A percentile compares a stretch with the other conserved stretches of the same genome.
These are phyloP conservation scores for Ceratina australensis DNA, from an alignment of 1,140 invertebrate species.

Conservation along the genomic window DNA sequence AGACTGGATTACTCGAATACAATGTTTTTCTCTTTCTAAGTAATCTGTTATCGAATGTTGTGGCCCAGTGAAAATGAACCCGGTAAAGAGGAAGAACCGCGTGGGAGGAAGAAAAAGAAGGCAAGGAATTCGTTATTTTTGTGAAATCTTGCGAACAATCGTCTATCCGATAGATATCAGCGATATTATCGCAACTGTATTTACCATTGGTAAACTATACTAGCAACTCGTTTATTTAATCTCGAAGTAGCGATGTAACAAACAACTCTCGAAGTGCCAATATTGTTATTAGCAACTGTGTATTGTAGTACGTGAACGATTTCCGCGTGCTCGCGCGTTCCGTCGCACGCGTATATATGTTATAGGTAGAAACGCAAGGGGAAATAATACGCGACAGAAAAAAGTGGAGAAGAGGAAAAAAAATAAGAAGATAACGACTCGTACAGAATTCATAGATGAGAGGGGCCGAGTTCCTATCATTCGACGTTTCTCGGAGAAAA, in stretches of 20 bases:
- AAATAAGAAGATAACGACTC: slow-evolving; percentile 7
- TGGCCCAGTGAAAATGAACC: slow-evolving; percentile 52
- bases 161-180: slow-evolving; percentile 50
- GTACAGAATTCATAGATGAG: slow-evolving; percentile 51
- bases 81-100: slow-evolving; percentile 11
- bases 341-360: slow-evolving; percentile 47
- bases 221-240: too few species aligned
- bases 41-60: background rate
- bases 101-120: background rate
- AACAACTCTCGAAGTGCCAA: slow-evolving; percentile 69
- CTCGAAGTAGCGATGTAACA: slow-evolving; percentile 11
- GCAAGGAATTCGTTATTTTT: slow-evolving; percentile 55
- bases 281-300: slow-evolving; percentile 54
- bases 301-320: slow-evolving; percentile 28
- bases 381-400: background rate
- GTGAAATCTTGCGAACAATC: slow-evolving; percentile 48
- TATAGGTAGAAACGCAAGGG: slow-evolving; percentile 10
- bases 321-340: slow-evolving; percentile 39
- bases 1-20: background rate
- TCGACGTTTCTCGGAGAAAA: slow-evolving; percentile 43
- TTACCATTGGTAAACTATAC: slow-evolving; percentile 14
- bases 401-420: background rate
- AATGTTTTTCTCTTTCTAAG: background rate
- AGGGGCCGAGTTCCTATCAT: slow-evolving; percentile 65
- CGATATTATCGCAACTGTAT: slow-evolving; percentile 52